Conservation (phyloP, 2,888 invertebrate genomes). For the Troides aeacus region DNA sequence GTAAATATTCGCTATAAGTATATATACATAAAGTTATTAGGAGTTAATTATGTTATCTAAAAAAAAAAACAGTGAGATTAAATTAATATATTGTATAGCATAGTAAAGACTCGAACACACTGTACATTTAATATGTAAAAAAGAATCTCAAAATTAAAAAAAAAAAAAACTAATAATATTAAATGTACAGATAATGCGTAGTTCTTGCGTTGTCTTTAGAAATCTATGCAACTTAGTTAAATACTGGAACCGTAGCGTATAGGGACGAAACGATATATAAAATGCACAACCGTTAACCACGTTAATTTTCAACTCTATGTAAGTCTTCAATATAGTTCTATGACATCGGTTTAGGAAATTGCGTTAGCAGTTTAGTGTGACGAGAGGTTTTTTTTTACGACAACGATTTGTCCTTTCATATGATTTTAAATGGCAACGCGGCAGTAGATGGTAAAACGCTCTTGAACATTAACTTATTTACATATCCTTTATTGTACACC, state of each 20-base stretch:
- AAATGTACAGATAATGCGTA: constrained; percentile 53
- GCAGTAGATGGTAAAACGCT: no score
- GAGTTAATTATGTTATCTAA: constrained; percentile 66
- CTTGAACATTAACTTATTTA: no score
- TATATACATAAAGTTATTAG: constrained; percentile 59
- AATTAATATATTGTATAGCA: constrained; percentile 60
- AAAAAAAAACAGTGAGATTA: constrained; percentile 77
- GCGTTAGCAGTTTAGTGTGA: constrained; percentile 20
- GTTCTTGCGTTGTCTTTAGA: constrained; percentile 56
- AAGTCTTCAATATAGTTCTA: constrained; percentile 47
- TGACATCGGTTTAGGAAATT: constrained; percentile 13
- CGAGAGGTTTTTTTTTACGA: no score
- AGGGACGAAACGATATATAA: constrained; percentile 53
- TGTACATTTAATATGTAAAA: constrained; percentile 56
- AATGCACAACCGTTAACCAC: constrained; percentile 63
- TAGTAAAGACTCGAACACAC: constrained; percentile 50
- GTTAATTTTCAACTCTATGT: constrained; percentile 49
- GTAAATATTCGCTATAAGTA: constrained; percentile 72
- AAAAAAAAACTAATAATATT: constrained; percentile 46
- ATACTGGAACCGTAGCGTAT: constrained; percentile 55
- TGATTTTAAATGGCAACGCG: no score
- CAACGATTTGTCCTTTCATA: no score
- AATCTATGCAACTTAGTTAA: constrained; percentile 54
- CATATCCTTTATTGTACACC: no score
- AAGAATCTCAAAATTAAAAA: constrained; percentile 55